phyloP scores from a whole-genome alignment of 2,113 vertebrate genomes.

The Fregata magnificens region DNA sequence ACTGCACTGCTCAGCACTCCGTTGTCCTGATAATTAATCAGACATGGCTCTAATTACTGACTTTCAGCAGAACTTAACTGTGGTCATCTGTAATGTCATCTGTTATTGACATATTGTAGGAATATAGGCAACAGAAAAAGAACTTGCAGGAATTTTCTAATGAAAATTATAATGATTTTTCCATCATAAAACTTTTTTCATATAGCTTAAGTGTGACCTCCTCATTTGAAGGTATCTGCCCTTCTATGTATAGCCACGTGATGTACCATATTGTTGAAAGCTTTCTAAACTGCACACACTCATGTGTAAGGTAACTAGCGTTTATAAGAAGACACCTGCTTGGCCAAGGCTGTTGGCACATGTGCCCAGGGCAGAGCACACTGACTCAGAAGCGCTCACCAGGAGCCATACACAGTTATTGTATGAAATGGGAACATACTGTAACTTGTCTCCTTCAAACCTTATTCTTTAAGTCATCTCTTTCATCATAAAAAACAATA shows the following conservation, averaged over 20 bases:
- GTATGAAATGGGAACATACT: background rate
- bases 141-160: background rate
- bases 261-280: background rate
- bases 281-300: background rate
- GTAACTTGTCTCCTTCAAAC: background rate
- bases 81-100: slow-evolving; percentile 7
- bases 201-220: background rate
- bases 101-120: slow-evolving; percentile 16
- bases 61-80: slow-evolving; percentile 60
- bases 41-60: slow-evolving; percentile 56
- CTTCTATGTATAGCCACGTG: background rate
- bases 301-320: background rate
- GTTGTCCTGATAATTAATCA: slow-evolving; percentile 67
- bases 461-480: background rate
- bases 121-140: background rate
- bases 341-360: background rate
- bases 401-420: background rate
- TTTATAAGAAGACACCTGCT: background rate
- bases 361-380: background rate
- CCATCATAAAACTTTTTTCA: background rate
- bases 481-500: background rate
- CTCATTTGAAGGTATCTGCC: background rate
- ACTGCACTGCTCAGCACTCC: slow-evolving; percentile 59
- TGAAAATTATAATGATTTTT: background rate
- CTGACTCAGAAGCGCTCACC: background rate